A percentile compares a stretch with the other conserved stretches of the same genome.
These are phyloP conservation scores for Eupithecia inturbata DNA, from an alignment of 2,888 invertebrate species.

Conservation along the genomic window DNA sequence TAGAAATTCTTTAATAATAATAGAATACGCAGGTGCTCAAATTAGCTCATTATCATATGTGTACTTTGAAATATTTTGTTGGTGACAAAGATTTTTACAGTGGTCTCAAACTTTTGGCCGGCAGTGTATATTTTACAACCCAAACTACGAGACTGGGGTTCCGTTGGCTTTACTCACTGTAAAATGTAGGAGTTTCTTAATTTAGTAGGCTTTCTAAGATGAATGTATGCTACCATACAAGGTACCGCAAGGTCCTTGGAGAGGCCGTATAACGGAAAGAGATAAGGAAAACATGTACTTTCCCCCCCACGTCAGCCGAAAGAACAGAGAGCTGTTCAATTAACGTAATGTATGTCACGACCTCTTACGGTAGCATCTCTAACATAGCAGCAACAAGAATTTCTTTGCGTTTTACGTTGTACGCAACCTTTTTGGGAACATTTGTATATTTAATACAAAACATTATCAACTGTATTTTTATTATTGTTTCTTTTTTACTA, in stretches of 20 bases:
- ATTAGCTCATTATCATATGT: too few relatives aligned
- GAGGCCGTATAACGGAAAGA: background rate
- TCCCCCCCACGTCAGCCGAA: background rate
- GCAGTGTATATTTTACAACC: constrained; percentile 41
- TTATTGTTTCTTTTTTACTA: too few relatives aligned
- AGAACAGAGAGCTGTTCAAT: background rate
- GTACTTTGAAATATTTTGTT: too few relatives aligned
- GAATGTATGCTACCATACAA: background rate
- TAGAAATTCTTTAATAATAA: too few relatives aligned
- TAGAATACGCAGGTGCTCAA: too few relatives aligned
- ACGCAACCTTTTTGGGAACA: background rate
- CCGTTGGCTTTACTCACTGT: background rate
- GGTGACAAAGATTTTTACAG: too few relatives aligned
- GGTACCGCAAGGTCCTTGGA: background rate
- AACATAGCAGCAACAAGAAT: constrained; percentile 2
- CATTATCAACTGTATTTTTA: too few relatives aligned
- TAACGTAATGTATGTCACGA: background rate
- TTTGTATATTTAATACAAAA: constrained; percentile 28
- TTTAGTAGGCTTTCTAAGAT: background rate
- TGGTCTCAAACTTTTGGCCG: too few relatives aligned
- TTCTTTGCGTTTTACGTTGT: background rate
- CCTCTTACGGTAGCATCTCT: background rate
- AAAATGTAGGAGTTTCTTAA: constrained; percentile 4
- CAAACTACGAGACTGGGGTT: constrained; percentile 3
- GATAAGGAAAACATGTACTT: background rate